These are phyloP conservation scores for Sceliomorpha sp. DNA, from an alignment of 2,888 invertebrate genomes.

Conservation along the genomic window DNA sequence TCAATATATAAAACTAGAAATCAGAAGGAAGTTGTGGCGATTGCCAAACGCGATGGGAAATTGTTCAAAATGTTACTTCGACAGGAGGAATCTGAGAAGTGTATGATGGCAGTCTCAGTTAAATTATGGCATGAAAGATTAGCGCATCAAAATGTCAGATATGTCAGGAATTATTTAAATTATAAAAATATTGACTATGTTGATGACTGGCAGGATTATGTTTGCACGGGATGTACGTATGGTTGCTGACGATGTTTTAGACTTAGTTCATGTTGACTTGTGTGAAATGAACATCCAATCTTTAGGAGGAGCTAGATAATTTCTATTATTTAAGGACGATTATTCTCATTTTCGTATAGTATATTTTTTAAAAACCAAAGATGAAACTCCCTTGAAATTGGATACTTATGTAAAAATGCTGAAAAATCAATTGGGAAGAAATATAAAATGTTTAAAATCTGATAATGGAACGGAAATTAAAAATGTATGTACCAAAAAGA, in stretches of 20 bases:
- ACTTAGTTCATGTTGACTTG: slow-evolving; percentile 58
- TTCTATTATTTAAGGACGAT: slow-evolving; percentile 53
- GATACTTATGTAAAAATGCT: slow-evolving; percentile 58
- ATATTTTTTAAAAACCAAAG: slow-evolving; percentile 63
- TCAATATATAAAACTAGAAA: too few species aligned
- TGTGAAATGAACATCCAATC: neutral
- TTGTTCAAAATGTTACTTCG: too few species aligned
- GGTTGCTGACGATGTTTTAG: slow-evolving; percentile 58
- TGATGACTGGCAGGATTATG: too few species aligned
- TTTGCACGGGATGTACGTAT: slow-evolving; percentile 58
- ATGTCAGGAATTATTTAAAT: slow-evolving; percentile 56
- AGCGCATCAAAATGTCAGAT: slow-evolving; percentile 61
- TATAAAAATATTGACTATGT: slow-evolving; percentile 52
- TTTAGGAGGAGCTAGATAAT: slow-evolving; percentile 59
- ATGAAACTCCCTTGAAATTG: slow-evolving; percentile 57
- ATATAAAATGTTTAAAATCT: slow-evolving; percentile 58
- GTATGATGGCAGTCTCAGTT: slow-evolving; percentile 45
- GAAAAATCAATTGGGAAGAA: slow-evolving; percentile 64
- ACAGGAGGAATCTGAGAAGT: too few species aligned
- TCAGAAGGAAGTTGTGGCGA: too few species aligned
- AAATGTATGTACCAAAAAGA: slow-evolving; percentile 50
- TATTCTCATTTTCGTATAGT: slow-evolving; percentile 60
- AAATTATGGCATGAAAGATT: slow-evolving; percentile 63
- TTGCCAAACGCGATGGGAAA: too few species aligned
- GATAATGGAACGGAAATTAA: slow-evolving; percentile 66